Evolutionary conservation across 2,888 invertebrate genomes (phyloP), one percentile per base, ranked within the genome.

Genomic region (Dendrolimus pini): DNA sequence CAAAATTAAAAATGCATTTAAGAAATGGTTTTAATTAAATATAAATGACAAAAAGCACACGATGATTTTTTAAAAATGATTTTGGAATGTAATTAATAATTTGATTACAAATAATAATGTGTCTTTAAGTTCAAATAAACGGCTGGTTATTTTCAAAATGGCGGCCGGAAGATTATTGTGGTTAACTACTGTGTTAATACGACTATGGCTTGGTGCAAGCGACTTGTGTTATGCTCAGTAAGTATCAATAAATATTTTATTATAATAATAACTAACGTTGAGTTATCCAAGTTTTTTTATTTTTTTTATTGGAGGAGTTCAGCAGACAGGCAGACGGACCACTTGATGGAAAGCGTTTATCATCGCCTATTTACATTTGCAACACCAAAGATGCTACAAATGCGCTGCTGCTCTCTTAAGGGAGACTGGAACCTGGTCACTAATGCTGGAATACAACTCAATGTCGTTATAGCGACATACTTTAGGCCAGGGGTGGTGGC

Each of bases 191-290:
- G 83, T 81, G 56, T 74, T 87, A 53, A 72, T 89, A 42, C 78
- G 85, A 14, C 73, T 90, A 1, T 87, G 89, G 84, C 74, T 91
- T 14, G 85, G 84, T 53, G 89, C 91, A 10, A 83, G 90, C 1
- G 90, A 91, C 61, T 71, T 91, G 7, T 91, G 91, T 65, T 89
- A 89, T 68, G 89, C 91, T 59, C 91, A 91, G 91, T 91, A 78
- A 89, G 91, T 88, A 61, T 58, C 41, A 13, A 2, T 47, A 47
- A 47, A 10, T 47, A 47, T 47, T 12, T 30, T 30, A 30, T 30
- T 30, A 30, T 6, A 30, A 30, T 1, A 2, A 30, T 3, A 30
- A 30, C 6, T 30, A 30, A 30, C 6, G 6, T 14, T 14, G 14
- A 14, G 1, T 14, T 14, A 14, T 1, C 14, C 14, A n/a, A n/a